These are phyloP conservation scores for Drosophila conformis DNA, from an alignment of 2,888 invertebrate species.

Conservation along the genomic window DNA sequence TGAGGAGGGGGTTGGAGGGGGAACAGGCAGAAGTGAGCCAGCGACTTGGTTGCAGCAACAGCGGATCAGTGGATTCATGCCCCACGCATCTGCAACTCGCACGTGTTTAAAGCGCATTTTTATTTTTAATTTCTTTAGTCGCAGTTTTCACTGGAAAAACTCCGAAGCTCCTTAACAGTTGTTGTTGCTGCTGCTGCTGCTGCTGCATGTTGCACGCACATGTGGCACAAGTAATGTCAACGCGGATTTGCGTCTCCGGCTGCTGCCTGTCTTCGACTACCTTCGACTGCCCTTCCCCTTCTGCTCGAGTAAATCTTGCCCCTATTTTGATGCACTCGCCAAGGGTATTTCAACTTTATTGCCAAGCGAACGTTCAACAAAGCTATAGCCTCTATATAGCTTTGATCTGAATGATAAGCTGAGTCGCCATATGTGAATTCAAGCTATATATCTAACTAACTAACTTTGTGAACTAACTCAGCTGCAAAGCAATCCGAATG, in stretches of 20 bases:
- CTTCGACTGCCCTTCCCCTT: neutral
- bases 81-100: constrained; percentile 36
- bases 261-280: constrained; percentile 6
- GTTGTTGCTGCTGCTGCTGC: constrained; percentile 21
- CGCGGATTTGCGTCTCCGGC: constrained; percentile 60
- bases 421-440: neutral
- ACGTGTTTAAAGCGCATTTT: constrained; percentile 69
- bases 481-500: neutral
- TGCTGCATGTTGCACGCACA: constrained; percentile 55
- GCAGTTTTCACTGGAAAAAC: constrained; percentile 36
- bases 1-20: neutral
- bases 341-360: neutral
- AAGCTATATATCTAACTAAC: neutral
- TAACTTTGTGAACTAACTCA: neutral
- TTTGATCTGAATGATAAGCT: neutral
- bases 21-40: neutral
- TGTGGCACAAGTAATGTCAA: constrained; percentile 75
- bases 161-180: constrained; percentile 37
- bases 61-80: constrained; percentile 8
- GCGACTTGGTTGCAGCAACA: constrained; percentile 6
- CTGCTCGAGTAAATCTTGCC: constrained; percentile 7
- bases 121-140: constrained; percentile 65
- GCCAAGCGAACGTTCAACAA: neutral
- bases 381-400: neutral
- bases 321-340: constrained; percentile 21